Evolutionary conservation across 2,888 invertebrate genomes (phyloP).

Genomic region (Sericinus montela): DNA sequence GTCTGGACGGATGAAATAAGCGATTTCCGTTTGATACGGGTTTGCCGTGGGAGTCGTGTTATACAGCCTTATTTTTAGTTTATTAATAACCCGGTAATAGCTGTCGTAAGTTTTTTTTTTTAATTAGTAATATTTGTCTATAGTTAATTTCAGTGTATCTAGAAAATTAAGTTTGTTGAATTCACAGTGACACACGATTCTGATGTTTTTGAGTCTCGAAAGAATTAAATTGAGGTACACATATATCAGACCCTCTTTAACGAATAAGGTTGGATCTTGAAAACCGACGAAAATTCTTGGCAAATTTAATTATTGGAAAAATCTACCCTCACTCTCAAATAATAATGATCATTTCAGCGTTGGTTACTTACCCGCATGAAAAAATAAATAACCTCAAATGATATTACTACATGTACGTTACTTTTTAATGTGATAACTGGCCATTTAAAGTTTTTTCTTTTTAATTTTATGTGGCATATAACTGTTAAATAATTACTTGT

Average conservation of each 20-base stretch:
- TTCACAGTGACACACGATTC: no score
- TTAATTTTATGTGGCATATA: no score
- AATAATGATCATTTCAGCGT: background rate
- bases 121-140: background rate
- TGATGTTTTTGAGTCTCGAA: no score
- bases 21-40: conserved; percentile 50
- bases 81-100: background rate
- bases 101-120: background rate
- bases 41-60: conserved; percentile 45
- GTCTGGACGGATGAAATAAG: conserved; percentile 37
- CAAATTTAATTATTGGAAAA: conserved; percentile 8
- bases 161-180: background rate
- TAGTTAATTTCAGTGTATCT: no score
- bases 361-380: background rate
- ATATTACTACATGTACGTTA: no score
- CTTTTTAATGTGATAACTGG: no score
- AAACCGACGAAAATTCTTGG: background rate
- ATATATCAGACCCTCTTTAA: background rate
- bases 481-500: no score
- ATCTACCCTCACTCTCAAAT: conserved; percentile 7
- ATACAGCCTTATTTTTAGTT: conserved; percentile 26
- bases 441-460: no score
- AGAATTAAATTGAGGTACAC: background rate
- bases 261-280: background rate
- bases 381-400: background rate